Evolutionary conservation across 53 echinoderm and acorn worm genomes (phyloP).

Genomic region (Luidia sarsii): DNA sequence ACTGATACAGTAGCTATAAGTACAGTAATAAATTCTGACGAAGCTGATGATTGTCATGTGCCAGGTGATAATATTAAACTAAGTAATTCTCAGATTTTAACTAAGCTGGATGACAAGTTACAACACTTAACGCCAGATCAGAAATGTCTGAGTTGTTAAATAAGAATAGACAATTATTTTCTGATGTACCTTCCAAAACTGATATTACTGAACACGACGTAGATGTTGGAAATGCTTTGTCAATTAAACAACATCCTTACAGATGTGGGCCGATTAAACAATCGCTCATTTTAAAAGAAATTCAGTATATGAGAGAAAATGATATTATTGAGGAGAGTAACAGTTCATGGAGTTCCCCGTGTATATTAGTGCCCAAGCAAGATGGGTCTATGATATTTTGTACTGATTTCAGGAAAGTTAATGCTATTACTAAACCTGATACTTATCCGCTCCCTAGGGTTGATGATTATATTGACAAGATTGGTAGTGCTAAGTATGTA

Average conservation of each 20-base stretch:
- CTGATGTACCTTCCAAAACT: conserved; percentile 43
- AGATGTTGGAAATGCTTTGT: conserved; percentile 55
- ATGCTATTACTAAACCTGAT: conserved; percentile 48
- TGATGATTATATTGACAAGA: conserved; percentile 66
- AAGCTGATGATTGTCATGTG: neutral
- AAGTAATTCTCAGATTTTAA: conserved; percentile 33
- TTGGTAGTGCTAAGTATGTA: conserved; percentile 61
- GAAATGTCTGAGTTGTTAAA: conserved; percentile 33
- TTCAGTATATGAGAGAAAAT: conserved; percentile 64
- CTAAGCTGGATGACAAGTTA: conserved; percentile 31
- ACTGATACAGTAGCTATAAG: neutral
- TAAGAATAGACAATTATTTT: conserved; percentile 27
- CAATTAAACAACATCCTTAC: conserved; percentile 64
- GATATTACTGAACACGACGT: conserved; percentile 44
- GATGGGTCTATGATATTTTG: conserved; percentile 52
- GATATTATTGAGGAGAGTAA: conserved; percentile 59
- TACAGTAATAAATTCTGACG: neutral
- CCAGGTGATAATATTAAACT: conserved; percentile 2
- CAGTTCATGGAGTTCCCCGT: conserved; percentile 63
- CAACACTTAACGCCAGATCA: conserved; percentile 30
- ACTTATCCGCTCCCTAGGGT: conserved; percentile 63
- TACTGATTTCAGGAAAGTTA: conserved; percentile 67
- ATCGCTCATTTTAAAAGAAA: conserved; percentile 43
- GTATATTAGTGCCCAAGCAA: conserved; percentile 63
- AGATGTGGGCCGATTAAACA: conserved; percentile 34